Base-by-base conservation (phyloP, 2,797 vertebrate species). In the Huso huso region DNA sequence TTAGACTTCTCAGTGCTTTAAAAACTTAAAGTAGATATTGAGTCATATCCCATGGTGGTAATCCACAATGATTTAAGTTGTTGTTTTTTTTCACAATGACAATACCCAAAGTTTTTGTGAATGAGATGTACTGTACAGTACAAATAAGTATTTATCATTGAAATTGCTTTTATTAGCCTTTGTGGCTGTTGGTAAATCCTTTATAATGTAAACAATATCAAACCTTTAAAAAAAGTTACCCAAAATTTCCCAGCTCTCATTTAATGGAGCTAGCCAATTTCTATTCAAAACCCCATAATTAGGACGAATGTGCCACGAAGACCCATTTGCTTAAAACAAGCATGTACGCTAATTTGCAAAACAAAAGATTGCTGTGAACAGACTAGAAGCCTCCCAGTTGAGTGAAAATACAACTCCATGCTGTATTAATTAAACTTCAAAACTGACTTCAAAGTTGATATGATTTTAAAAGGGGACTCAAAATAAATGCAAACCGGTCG, bases 401-500 rank as follows among this genome's bases (percentile, higher is more conserved):
- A 58, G 12, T 58, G 55, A 12, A 58, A 58, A 58, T 58, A 13
- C 12, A 58, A 58, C 15, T 10, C 10, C 55, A 58, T 58, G 55
- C 55, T 58, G 55, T 58, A 58, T 58, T 58, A 58, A 58, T 58
- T 58, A 58, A 58, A 58, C 55, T 58, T 11, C 55, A 58, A 58
- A 58, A 58, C 55, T 58, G 12, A 58, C 55, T 13, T 58, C 55
- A 58, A 58, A 58, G 55, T 13, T 58, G 10, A 58, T n/a, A 58
- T 58, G 55, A 13, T 11, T 58, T 58, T 58, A 12, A 58, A 58
- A 13, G 55, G 12, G 55, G 55, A 58, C 55, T 58, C 10, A 4
- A n/a, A 58, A 58, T 11, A 58, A 58, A 58, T 58, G 55, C 10
- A 58, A n/a, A n/a, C 8, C 15, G 55, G 13, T n/a, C 55, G 6